phyloP scores from a whole-genome alignment of 2,797 vertebrate genomes.

The Hylomyscus alleni region DNA sequence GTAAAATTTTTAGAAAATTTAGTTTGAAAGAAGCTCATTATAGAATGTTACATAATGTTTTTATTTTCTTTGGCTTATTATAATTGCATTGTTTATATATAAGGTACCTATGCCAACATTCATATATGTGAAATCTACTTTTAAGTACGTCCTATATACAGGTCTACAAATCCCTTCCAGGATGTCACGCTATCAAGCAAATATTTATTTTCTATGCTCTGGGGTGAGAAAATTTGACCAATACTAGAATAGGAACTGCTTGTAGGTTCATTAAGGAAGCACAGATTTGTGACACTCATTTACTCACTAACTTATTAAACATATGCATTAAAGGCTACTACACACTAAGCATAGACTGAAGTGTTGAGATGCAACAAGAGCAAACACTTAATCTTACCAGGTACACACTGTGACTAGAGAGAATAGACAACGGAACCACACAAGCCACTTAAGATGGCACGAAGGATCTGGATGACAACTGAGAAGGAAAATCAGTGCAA shows the following conservation, averaged over 20 bases:
- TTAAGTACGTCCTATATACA: background rate
- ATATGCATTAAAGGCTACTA: background rate
- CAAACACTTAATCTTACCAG: background rate
- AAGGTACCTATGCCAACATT: background rate
- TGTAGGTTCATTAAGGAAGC: background rate
- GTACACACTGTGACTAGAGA: background rate
- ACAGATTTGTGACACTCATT: background rate
- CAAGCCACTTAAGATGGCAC: background rate
- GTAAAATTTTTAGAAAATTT: slow-evolving; percentile 1
- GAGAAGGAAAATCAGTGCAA: background rate
- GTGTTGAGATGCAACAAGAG: background rate
- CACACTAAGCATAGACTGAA: background rate
- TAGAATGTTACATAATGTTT: background rate
- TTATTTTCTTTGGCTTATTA: slow-evolving; percentile 26
- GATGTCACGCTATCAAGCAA: background rate
- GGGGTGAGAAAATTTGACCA: background rate
- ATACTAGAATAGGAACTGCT: background rate
- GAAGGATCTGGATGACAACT: background rate
- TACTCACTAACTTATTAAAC: slow-evolving; percentile 7
- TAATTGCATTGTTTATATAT: background rate
- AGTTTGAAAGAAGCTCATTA: slow-evolving; percentile 29
- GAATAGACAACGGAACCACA: background rate
- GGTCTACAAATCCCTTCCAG: background rate
- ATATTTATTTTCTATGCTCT: slow-evolving; percentile 11
- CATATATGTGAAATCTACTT: background rate